Conservation (phyloP, 2,797 vertebrate genomes). For the Sebastes paucispinis region DNA sequence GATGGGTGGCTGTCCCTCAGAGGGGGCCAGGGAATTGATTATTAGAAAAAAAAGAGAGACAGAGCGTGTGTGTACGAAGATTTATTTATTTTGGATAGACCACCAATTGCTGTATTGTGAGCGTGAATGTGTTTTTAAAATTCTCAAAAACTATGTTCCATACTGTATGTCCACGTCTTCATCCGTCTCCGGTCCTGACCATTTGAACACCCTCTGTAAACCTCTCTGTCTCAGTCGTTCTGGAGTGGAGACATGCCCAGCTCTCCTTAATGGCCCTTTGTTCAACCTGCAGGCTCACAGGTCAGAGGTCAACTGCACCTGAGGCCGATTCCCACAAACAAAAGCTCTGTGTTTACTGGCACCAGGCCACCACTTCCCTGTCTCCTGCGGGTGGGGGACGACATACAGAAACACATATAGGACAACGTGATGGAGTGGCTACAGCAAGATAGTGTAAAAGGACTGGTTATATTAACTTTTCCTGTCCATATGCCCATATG, state of each 20-base stretch:
- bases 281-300: conserved; percentile 80
- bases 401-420: conserved; percentile 10
- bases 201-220: conserved; percentile 57
- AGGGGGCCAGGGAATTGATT: conserved; percentile 7
- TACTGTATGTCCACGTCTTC: not conserved
- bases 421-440: conserved; percentile 15
- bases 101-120: not conserved
- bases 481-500: not conserved
- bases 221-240: conserved; percentile 57
- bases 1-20: conserved; percentile 47
- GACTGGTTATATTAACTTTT: not conserved
- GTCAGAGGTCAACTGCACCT: conserved; percentile 87
- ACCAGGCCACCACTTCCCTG: conserved; percentile 75
- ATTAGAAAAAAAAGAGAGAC: not conserved
- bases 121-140: not conserved
- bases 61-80: not conserved
- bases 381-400: conserved; percentile 29
- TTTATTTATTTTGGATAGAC: not conserved
- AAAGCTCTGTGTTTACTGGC: conserved; percentile 78
- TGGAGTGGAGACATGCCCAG: conserved; percentile 69
- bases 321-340: conserved; percentile 84
- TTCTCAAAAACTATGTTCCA: not conserved
- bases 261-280: conserved; percentile 83
- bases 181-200: conserved; percentile 38
- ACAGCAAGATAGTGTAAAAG: not conserved